Conservation (phyloP, 2,888 invertebrate genomes). For the Ectemnius continuus region DNA sequence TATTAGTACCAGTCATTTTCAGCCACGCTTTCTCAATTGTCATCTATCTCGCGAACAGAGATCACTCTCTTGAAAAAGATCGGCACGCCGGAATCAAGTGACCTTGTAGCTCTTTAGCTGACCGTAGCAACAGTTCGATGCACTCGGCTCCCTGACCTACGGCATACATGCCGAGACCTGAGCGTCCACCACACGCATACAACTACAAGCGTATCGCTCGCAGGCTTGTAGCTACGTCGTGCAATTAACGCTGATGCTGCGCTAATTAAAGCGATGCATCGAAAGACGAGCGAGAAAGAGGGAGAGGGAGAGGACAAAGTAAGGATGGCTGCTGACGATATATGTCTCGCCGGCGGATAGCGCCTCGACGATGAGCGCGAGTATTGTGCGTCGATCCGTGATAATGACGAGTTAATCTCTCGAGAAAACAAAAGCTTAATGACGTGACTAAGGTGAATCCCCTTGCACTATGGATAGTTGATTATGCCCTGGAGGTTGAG, state of each 20-base stretch:
- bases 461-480: not conserved
- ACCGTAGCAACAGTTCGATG: slow-evolving; percentile 36
- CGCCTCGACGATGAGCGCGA: too few species aligned
- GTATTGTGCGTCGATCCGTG: slow-evolving; percentile 3
- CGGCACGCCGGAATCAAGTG: slow-evolving; percentile 37
- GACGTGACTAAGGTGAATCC: slow-evolving; percentile 2
- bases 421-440: slow-evolving; percentile 3
- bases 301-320: too few species aligned
- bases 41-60: slow-evolving; percentile 31
- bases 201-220: not conserved
- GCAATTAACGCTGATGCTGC: slow-evolving; percentile 41
- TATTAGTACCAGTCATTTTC: too few species aligned
- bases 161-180: slow-evolving; percentile 23
- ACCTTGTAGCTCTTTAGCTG: slow-evolving; percentile 34
- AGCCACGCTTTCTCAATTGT: slow-evolving; percentile 39
- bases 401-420: slow-evolving; percentile 7
- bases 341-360: too few species aligned
- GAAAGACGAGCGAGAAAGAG: not conserved
- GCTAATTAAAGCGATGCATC: slow-evolving; percentile 33
- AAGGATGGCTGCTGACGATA: too few species aligned
- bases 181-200: slow-evolving; percentile 3
- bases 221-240: slow-evolving; percentile 10
- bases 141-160: slow-evolving; percentile 49
- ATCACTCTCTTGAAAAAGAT: slow-evolving; percentile 46
- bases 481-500: not conserved